A percentile compares a stretch with the other conserved stretches of the same genome.
These are phyloP conservation scores for Anser cygnoides DNA, from an alignment of 2,113 vertebrate species.

Conservation along the genomic window DNA sequence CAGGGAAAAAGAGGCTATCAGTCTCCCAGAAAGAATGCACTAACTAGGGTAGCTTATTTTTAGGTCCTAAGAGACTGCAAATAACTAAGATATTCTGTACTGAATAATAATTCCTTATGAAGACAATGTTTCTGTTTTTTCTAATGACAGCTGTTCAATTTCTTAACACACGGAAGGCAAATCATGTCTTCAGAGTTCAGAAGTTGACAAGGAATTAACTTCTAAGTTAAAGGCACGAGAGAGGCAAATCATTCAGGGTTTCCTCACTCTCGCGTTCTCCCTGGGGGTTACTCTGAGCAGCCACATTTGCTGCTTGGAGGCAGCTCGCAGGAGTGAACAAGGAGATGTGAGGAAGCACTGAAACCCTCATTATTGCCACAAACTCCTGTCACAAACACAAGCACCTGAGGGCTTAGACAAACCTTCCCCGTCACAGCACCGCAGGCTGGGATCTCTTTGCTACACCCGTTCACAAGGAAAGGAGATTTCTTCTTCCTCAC, in stretches of 20 bases:
- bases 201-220: not conserved
- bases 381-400: not conserved
- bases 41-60: not conserved
- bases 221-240: not conserved
- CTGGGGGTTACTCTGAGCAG: not conserved
- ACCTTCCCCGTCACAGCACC: not conserved
- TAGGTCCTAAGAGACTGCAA: not conserved
- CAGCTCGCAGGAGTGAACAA: not conserved
- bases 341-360: not conserved
- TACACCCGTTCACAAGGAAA: no score
- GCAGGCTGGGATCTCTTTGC: no score
- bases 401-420: not conserved
- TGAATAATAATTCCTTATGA: not conserved
- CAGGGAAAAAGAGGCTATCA: not conserved
- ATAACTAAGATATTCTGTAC: not conserved
- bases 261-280: not conserved
- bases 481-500: not conserved
- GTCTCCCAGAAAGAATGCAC: not conserved
- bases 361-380: not conserved
- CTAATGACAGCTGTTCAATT: not conserved
- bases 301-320: not conserved
- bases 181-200: not conserved
- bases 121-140: not conserved
- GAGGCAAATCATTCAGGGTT: not conserved
- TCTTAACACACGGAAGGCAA: not conserved